Evolutionary conservation across 2,888 invertebrate species (phyloP), one percentile per base, ranked within the genome.

Genomic region (Salpingus planirostris): DNA sequence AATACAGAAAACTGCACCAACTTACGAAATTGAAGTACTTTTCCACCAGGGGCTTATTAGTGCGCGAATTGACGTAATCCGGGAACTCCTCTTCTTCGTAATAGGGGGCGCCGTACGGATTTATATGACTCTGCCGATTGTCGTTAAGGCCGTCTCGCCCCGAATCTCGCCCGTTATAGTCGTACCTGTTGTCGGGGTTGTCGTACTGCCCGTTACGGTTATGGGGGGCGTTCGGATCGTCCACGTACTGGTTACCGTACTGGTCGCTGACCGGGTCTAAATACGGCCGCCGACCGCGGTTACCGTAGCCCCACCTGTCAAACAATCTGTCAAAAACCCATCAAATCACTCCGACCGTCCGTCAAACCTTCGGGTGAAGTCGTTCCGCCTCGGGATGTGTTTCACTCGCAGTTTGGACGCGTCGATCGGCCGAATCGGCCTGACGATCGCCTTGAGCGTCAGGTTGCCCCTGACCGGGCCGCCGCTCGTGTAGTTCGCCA

Each of bases 401-500:
- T 44, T 48, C 12, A 43, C 50, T 14, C 43, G 38, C 29, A 46
- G 36, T 28, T 39, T 39, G 28, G 49, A 46, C 4, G 49, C 38
- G 18, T 57, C 50, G 3, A 59, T 48, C 2, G 60, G 59, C 31
- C 74, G 75, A 24, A 86, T 74, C 2, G 86, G 82, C 1, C 78
- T 67, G 15, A 90, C 68, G 13, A 79, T 80, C 0, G 89, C 89
- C 59, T 78, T 80, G 1, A 95, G 67, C 0, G 92, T 91, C 11
- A 92, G 72, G 67, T 93, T 93, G 5, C 93, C 93, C 18, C 70
- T 70, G 0, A 92, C 91, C 0, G 93, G 91, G 13, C 83, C 85
- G 1, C 95, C 95, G 37, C 89, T 91, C 1, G 93, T 93, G 58
- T 92, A 93, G 74, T 96, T 96, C 0, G 95, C 93, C 77, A 88